Evolutionary conservation across 2,797 vertebrate genomes (phyloP), one percentile per base, ranked within the genome.

Genomic region (Craterocephalus amniculus): DNA sequence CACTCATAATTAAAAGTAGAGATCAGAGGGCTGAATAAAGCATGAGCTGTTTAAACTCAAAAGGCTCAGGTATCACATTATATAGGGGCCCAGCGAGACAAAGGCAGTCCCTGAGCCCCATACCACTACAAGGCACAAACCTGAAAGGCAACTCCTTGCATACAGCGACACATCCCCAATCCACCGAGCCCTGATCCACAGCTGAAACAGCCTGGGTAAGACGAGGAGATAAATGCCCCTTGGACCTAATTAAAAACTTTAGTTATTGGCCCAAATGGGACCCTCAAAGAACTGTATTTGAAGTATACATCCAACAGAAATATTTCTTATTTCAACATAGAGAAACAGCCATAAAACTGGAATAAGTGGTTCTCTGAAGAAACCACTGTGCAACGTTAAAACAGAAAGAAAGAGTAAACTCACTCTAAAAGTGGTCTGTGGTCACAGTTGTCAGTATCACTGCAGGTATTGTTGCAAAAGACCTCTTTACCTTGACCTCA

Each of bases 21-120:
- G 91, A 91, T 92, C 91, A 91, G 74, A 78, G 73, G 72, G 72
- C 78, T 93, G 93, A 93, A 95, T 94, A 91, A 94, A 92, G 87
- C 88, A 94, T 90, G 92, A 92, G 89, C 70, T 70, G 80, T 83
- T 84, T 65, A 82, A 56, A 83, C 74, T 32, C 62, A 32, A 71
- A 61, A 76, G 87, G 88, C 87, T 94, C 90, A 78, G 81, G 90
- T 94, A 90, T 93, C 94, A 64, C 83, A 69, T 67, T 45, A 52
- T 77, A 63, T 43, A 77, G 76, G 63, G 63, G 67, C 70, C 78
- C 24, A 12, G 56, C 58, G 63, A 83, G 71, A 92, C 88, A 92
- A 93, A 88, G 74, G 88, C 77, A 89, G 78, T 76, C 83, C 84
- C 84, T 60, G 71, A 81, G 81, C 79, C 68, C 85, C 74, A 67